Conservation (phyloP, 2,888 invertebrate genomes). For the Cheilosia scutellata region DNA sequence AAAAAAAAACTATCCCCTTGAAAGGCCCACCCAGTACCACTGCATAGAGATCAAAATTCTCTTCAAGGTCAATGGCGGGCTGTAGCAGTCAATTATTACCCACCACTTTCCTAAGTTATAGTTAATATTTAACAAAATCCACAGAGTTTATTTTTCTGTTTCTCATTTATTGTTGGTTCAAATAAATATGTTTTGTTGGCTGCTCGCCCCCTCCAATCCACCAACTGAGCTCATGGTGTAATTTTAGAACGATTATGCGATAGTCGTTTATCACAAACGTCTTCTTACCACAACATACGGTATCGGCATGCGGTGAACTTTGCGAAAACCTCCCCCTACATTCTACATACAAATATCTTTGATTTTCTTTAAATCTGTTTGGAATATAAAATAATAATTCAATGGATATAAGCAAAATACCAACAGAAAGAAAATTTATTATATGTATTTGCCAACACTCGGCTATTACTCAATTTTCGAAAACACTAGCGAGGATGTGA, state of each 20-base stretch:
- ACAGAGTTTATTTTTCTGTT: slow-evolving; percentile 19
- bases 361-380: slow-evolving; percentile 68
- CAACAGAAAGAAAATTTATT: slow-evolving; percentile 53
- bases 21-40: no score
- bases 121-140: neutral
- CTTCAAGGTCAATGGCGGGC: no score
- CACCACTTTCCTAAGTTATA: neutral
- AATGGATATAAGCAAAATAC: slow-evolving; percentile 58
- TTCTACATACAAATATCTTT: slow-evolving; percentile 23
- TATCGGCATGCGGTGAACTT: neutral
- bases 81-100: neutral
- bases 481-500: neutral
- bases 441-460: neutral
- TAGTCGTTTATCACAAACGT: slow-evolving; percentile 47
- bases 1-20: no score
- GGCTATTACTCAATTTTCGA: slow-evolving; percentile 30
- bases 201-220: neutral
- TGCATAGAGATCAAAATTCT: no score
- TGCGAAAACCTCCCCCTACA: slow-evolving; percentile 1
- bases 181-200: slow-evolving; percentile 40
- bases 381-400: slow-evolving; percentile 65
- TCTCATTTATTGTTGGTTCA: slow-evolving; percentile 25
- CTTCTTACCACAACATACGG: slow-evolving; percentile 12
- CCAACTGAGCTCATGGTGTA: slow-evolving; percentile 49
- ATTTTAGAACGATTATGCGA: slow-evolving; percentile 67